These are phyloP conservation scores for Coturnix japonica DNA, from an alignment of 2,113 vertebrate species.

Conservation along the genomic window DNA sequence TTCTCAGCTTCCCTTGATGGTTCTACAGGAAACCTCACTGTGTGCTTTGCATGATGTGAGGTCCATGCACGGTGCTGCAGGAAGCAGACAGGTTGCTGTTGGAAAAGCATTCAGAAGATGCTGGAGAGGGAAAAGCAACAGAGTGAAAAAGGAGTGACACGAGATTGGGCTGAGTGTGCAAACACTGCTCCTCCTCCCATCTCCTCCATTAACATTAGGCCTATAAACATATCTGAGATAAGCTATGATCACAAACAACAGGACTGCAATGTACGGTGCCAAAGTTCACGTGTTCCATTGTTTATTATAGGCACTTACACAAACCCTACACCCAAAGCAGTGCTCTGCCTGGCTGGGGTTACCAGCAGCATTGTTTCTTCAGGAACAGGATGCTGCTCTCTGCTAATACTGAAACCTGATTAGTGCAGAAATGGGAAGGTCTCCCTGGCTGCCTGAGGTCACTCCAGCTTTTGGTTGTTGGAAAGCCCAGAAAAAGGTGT, in stretches of 20 bases:
- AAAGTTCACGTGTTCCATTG: background rate
- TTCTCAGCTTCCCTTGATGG: background rate
- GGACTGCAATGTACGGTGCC: rapidly evolving
- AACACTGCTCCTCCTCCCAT: background rate
- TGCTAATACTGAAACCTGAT: background rate
- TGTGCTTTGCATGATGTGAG: background rate
- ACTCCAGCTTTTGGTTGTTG: background rate
- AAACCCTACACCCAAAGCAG: background rate
- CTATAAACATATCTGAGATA: rapidly evolving
- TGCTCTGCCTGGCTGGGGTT: background rate
- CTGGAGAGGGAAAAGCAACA: background rate
- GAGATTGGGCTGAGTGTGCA: background rate
- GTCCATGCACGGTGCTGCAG: background rate
- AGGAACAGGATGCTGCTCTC: too few relatives aligned
- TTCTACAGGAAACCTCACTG: background rate
- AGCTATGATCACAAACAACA: background rate
- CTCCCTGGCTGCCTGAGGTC: background rate
- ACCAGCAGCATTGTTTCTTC: background rate
- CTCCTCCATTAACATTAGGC: background rate
- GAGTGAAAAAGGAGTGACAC: background rate
- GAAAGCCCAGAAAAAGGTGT: background rate
- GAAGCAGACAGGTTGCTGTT: background rate
- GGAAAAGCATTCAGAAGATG: background rate
- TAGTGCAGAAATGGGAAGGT: background rate
- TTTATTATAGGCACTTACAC: background rate